phyloP scores from a whole-genome alignment of 2,888 invertebrate genomes.

The Siphonodentalium dalli region DNA sequence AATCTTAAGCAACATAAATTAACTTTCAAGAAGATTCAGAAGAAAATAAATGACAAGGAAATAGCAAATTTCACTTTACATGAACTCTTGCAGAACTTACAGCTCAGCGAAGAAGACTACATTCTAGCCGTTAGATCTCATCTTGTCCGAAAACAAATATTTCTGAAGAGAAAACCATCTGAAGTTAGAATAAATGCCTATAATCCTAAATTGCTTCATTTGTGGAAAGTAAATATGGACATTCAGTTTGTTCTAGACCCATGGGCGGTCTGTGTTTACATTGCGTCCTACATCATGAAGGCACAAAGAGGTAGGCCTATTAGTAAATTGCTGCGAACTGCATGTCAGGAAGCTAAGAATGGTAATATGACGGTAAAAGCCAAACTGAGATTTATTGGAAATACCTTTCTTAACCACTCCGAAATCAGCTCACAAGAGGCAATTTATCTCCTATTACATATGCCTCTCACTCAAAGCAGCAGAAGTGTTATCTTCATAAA shows the following conservation, averaged over 20 bases:
- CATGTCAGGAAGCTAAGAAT: conserved; percentile 24
- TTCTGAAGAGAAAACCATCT: conserved; percentile 19
- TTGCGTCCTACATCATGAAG: conserved; percentile 31
- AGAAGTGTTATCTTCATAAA: conserved; percentile 29
- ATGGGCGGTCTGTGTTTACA: conserved; percentile 24
- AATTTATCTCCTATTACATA: conserved; percentile 25
- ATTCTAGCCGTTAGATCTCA: conserved; percentile 4
- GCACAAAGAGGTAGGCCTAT: conserved; percentile 33
- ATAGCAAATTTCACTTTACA: conserved; percentile 11
- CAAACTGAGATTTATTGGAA: conserved; percentile 28
- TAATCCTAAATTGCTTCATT: conserved; percentile 16
- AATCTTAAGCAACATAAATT: neutral
- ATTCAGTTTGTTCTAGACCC: conserved; percentile 26
- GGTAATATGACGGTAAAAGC: conserved; percentile 22
- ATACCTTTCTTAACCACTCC: conserved; percentile 30
- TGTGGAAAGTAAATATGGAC: conserved; percentile 30
- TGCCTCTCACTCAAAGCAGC: conserved; percentile 24
- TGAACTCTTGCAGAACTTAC: conserved; percentile 11
- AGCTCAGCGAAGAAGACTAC: conserved; percentile 18
- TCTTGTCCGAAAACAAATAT: conserved; percentile 18
- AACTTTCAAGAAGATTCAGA: conserved; percentile 7
- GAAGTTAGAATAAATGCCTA: conserved; percentile 25
- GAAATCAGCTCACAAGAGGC: conserved; percentile 36
- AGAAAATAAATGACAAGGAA: neutral
- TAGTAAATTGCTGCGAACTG: conserved; percentile 27